phyloP scores from a whole-genome alignment of 1,140 invertebrate species.

The Hylaeus volcanicus region DNA sequence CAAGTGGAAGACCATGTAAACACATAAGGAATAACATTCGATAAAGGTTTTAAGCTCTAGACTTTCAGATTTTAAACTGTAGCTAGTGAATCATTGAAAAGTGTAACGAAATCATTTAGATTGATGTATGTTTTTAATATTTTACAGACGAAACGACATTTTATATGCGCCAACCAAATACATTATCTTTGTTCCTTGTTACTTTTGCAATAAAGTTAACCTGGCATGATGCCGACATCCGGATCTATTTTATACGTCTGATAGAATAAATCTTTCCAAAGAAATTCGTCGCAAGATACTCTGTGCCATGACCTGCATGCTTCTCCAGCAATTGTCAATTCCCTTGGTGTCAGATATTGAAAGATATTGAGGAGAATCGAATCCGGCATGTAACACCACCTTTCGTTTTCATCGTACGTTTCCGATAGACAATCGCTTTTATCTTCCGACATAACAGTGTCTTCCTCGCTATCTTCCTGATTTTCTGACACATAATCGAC shows the following conservation, averaged over 20 bases:
- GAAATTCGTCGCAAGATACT: slow-evolving; percentile 84
- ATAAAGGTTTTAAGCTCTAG: too few species aligned
- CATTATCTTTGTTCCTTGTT: slow-evolving; percentile 26
- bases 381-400: slow-evolving; percentile 86
- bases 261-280: slow-evolving; percentile 87
- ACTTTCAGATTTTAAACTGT: too few species aligned
- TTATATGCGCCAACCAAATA: background rate
- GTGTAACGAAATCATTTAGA: background rate
- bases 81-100: background rate
- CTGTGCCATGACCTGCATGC: slow-evolving; percentile 84
- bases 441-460: slow-evolving; percentile 28
- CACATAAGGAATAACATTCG: too few species aligned
- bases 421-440: slow-evolving; percentile 28
- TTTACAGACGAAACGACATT: background rate
- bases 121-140: background rate
- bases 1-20: too few species aligned
- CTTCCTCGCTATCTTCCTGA: slow-evolving; percentile 20
- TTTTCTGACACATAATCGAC: slow-evolving; percentile 26
- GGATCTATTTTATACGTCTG: slow-evolving; percentile 85
- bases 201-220: slow-evolving; percentile 72
- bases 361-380: slow-evolving; percentile 86
- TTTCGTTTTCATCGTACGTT: slow-evolving; percentile 34
- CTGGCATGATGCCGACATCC: slow-evolving; percentile 84
- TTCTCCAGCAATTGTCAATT: slow-evolving; percentile 82
- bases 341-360: slow-evolving; percentile 82